phyloP scores from a whole-genome alignment of 2,113 vertebrate genomes.

The Erythrolamprus reginae region DNA sequence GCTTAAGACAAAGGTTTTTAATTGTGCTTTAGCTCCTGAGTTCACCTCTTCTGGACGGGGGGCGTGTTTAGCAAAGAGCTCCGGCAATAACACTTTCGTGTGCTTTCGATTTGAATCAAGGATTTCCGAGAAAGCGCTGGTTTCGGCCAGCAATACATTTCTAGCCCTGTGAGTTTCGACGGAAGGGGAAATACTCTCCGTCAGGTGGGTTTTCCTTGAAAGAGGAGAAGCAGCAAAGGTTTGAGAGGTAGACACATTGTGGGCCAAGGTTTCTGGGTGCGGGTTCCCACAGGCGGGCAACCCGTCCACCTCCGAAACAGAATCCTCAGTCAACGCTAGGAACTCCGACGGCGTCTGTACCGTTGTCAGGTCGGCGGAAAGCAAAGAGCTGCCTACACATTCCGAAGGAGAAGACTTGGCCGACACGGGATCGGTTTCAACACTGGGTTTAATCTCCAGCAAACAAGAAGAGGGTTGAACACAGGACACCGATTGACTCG shows the following conservation, averaged over 20 bases:
- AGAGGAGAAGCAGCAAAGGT: conserved; percentile 52
- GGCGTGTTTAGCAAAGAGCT: conserved; percentile 32
- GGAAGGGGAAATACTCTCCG: conserved; percentile 36
- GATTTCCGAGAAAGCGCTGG: conserved; percentile 47
- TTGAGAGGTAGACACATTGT: conserved; percentile 75
- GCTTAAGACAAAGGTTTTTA: conserved; percentile 22
- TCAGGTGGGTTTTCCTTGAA: conserved; percentile 14
- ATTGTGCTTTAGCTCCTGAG: conserved; percentile 15
- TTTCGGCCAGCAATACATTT: conserved; percentile 29
- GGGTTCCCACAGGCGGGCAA: conserved; percentile 73
- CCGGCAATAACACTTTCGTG: conserved; percentile 47
- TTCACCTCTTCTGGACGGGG: conserved; percentile 27
- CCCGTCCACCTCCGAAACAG: conserved; percentile 83
- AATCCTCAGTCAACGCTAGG: conserved; percentile 86
- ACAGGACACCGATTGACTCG: conserved; percentile 57
- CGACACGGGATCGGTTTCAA: conserved; percentile 62
- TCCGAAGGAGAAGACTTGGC: conserved; percentile 73
- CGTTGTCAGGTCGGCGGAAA: conserved; percentile 89
- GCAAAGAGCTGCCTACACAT: conserved; percentile 79
- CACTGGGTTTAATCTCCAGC: conserved; percentile 58
- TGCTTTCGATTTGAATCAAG: conserved; percentile 50
- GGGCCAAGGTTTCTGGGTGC: conserved; percentile 65
- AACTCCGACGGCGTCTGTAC: conserved; percentile 93
- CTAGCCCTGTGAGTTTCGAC: conserved; percentile 42
- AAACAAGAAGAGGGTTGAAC: conserved; percentile 71